Conservation (phyloP, 2,888 invertebrate genomes). For the Philaethria dido region DNA sequence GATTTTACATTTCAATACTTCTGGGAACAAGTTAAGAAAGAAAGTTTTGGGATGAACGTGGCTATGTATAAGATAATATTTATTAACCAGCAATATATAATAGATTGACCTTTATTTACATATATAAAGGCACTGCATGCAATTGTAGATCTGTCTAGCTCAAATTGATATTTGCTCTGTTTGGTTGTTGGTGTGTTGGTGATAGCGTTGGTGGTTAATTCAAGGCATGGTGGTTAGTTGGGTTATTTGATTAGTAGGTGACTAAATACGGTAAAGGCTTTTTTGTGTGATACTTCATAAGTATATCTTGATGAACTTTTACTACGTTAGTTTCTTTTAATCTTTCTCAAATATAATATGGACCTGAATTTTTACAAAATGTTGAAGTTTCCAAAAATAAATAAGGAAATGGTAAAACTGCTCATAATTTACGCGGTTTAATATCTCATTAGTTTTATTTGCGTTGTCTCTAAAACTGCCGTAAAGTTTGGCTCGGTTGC, state of each 20-base stretch:
- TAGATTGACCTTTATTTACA: too few relatives aligned
- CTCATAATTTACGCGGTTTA: constrained; percentile 33
- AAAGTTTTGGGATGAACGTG: constrained; percentile 56
- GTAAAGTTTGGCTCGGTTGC: constrained; percentile 41
- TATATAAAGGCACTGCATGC: too few relatives aligned
- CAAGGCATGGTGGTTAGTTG: too few relatives aligned
- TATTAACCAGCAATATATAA: background rate
- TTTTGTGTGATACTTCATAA: too few relatives aligned
- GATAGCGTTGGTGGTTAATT: too few relatives aligned
- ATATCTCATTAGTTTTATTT: constrained; percentile 38
- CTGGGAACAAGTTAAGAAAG: constrained; percentile 58
- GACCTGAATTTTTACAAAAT: background rate
- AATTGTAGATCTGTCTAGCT: too few relatives aligned
- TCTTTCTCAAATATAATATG: too few relatives aligned
- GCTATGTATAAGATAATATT: constrained; percentile 19
- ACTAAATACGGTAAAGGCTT: too few relatives aligned
- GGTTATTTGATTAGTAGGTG: too few relatives aligned
- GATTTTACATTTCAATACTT: constrained; percentile 72
- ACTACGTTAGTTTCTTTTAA: background rate
- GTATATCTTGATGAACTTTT: too few relatives aligned
- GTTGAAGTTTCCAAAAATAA: background rate
- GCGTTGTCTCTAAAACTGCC: constrained; percentile 34
- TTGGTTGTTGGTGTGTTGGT: too few relatives aligned
- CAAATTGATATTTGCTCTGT: too few relatives aligned
- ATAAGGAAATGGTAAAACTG: background rate